phyloP scores from a whole-genome alignment of 2,113 vertebrate species.

The Eublepharis macularius region DNA sequence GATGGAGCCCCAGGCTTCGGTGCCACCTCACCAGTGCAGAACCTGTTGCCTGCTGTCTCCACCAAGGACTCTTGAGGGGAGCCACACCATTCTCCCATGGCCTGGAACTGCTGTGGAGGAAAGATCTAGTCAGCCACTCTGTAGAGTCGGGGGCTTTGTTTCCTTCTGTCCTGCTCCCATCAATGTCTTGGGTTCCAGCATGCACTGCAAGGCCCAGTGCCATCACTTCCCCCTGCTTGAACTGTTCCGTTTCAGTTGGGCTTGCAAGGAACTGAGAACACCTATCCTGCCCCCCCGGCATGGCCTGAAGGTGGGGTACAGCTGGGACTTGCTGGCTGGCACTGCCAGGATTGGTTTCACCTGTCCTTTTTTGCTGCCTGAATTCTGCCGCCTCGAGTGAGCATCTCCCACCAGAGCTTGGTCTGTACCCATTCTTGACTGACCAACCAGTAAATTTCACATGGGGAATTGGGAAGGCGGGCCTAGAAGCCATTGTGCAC shows the following conservation, averaged over 20 bases:
- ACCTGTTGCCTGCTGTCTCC: too few relatives aligned
- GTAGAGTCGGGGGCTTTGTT: neutral
- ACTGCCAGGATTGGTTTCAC: too few relatives aligned
- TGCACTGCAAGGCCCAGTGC: neutral
- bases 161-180: neutral
- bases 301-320: neutral
- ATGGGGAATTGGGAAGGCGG: neutral
- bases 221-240: neutral
- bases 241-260: neutral
- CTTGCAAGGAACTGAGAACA: neutral
- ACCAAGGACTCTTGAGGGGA: neutral
- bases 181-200: too few relatives aligned
- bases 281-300: too few relatives aligned
- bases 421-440: too few relatives aligned
- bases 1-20: too few relatives aligned
- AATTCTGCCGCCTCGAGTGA: neutral
- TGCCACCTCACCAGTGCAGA: neutral
- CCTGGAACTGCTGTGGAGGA: neutral
- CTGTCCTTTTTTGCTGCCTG: neutral
- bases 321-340: neutral
- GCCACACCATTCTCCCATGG: neutral
- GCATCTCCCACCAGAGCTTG: neutral
- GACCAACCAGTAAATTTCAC: too few relatives aligned
- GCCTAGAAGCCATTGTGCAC: neutral
- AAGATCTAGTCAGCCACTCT: too few relatives aligned